Evolutionary conservation across 1,140 invertebrate genomes (phyloP).

Genomic region (Drosophila nebulosa): DNA sequence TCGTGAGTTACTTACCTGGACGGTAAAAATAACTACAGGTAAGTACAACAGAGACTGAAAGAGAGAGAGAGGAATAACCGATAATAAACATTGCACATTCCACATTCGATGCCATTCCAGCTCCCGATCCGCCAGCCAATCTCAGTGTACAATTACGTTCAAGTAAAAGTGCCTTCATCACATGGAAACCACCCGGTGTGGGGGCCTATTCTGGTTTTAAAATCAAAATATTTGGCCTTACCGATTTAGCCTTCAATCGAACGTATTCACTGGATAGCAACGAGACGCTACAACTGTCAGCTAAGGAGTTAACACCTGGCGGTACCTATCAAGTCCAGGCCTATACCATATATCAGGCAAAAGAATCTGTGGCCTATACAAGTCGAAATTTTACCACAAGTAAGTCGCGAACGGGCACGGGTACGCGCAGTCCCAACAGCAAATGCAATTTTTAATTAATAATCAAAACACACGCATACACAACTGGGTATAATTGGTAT

Average conservation of each 20-base stretch:
- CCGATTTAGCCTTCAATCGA: constrained; percentile 83
- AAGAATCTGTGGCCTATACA: constrained; percentile 94
- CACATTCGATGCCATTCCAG: constrained; percentile 83
- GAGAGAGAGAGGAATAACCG: background rate
- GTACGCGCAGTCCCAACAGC: constrained; percentile 44
- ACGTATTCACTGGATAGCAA: constrained; percentile 86
- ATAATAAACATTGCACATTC: background rate
- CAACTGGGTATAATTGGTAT: background rate
- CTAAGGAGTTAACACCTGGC: constrained; percentile 91
- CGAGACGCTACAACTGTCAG: constrained; percentile 85
- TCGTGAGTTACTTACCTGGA: constrained; percentile 92
- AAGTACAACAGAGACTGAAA: constrained; percentile 31
- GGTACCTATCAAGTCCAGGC: constrained; percentile 93
- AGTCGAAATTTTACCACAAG: constrained; percentile 96
- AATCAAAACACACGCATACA: background rate
- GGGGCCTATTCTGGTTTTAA: constrained; percentile 91
- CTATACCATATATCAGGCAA: constrained; percentile 92
- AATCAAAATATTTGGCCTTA: constrained; percentile 86
- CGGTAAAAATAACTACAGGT: constrained; percentile 93
- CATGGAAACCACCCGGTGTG: constrained; percentile 90
- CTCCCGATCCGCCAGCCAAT: constrained; percentile 93
- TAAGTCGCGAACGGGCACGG: constrained; percentile 82
- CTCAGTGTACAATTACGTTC: constrained; percentile 89
- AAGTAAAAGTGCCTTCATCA: constrained; percentile 91
- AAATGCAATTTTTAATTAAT: constrained; percentile 54